Base-by-base conservation (phyloP, 35 echinoderm and acorn worm genomes). In the Hemicentrotus pulcherrimus region DNA sequence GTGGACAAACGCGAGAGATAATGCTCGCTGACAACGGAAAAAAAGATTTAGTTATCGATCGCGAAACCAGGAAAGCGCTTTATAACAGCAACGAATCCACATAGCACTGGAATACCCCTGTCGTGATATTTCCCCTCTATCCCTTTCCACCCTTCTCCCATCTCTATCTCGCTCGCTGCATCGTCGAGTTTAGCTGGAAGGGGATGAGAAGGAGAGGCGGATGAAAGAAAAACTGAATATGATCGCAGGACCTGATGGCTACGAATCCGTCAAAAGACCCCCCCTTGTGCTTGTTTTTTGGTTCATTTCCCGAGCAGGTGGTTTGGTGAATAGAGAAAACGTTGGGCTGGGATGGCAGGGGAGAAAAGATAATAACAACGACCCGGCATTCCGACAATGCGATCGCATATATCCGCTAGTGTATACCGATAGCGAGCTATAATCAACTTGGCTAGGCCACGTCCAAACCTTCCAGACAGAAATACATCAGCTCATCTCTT, bases 41-140 rank as follows among this genome's bases (percentile, higher is more conserved):
- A 48, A 47, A 48, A 92, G 91, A 92, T 92, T 92, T 92, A 55
- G 91, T 92, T 92, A 92, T 92, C 91, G 91, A 92, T 92, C 91
- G 45, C 10, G 8, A 59, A 92, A 15, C 47, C 91, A 92, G 87
- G 32, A 89, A 92, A 92, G 91, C 41, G 91, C 91, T 31, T 55
- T 92, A 45, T 92, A 15, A 22, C 91, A 52, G 91, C 91, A 92
- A 31, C 7, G 87, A 89, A 5, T 89, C 87, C 87, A 32, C 31
- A 32, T 13, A 35, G 32, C 45, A 35, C 87, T 15, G 87, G 45
- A 15, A 89, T 46, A 32, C 87, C 87, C 31, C 87, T 89, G 87
- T 89, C 28, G 61, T 70, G 61, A 11, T 70, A 70, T 70, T 89
- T 89, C 28, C 31, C 45, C 87, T 18, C 91, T 31, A 33, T 31